phyloP scores from a whole-genome alignment of 2,888 invertebrate genomes.

The Eumerus sabulonum region DNA sequence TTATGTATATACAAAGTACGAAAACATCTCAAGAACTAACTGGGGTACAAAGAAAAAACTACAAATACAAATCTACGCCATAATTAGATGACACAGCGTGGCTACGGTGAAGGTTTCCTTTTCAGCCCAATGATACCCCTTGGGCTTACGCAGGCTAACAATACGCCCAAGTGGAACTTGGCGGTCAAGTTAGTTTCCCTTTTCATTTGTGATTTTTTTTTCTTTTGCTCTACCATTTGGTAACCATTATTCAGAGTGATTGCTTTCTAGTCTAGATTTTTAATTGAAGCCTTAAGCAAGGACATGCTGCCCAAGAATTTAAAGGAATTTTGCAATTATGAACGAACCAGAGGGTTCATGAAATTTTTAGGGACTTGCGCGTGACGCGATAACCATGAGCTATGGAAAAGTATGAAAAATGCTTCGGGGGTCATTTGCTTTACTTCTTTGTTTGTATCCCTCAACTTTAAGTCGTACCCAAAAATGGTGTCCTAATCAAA shows the following conservation, averaged over 20 bases:
- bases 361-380: neutral
- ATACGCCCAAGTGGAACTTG: constrained; percentile 4
- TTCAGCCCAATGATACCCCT: constrained; percentile 37
- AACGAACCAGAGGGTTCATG: neutral
- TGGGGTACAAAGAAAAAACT: too few relatives aligned
- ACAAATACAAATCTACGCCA: constrained; percentile 4
- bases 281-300: constrained; percentile 58
- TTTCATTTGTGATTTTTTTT: constrained; percentile 5
- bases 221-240: too few relatives aligned
- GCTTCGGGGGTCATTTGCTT: too few relatives aligned
- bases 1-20: too few relatives aligned
- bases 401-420: neutral
- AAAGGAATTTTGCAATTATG: constrained; percentile 53
- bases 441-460: too few relatives aligned
- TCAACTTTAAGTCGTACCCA: too few relatives aligned
- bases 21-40: too few relatives aligned
- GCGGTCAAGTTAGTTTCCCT: constrained; percentile 17
- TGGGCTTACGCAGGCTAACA: constrained; percentile 16
- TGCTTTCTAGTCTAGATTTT: constrained; percentile 26
- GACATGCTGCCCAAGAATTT: constrained; percentile 38
- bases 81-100: constrained; percentile 59
- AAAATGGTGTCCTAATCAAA: too few relatives aligned
- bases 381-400: constrained; percentile 4
- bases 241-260: too few relatives aligned
- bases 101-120: constrained; percentile 24